These are phyloP conservation scores for Thryonomys swinderianus DNA, from an alignment of 2,113 vertebrate species.

Conservation along the genomic window DNA sequence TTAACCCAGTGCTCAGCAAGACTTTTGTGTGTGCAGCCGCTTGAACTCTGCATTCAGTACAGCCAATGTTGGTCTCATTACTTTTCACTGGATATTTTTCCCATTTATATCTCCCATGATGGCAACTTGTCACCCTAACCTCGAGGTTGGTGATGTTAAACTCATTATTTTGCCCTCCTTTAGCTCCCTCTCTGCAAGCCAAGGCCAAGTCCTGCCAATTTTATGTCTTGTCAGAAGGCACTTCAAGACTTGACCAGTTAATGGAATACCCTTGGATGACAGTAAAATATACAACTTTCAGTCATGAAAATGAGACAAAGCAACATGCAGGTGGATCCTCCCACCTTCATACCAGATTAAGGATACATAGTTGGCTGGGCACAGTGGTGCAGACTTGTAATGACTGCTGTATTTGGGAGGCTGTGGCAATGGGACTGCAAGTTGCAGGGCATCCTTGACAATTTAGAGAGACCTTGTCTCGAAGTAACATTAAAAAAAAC, in stretches of 20 bases:
- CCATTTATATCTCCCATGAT: fast-evolving
- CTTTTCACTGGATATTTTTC: not conserved
- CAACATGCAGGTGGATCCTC: not conserved
- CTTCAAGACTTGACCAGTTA: not conserved
- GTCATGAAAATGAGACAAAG: not conserved
- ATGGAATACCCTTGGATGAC: not conserved
- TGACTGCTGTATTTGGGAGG: not conserved
- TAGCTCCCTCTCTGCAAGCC: too few species aligned
- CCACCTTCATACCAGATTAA: fast-evolving
- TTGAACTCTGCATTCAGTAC: not conserved
- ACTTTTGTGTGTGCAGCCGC: not conserved
- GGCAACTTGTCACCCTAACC: too few species aligned
- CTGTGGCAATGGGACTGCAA: not conserved
- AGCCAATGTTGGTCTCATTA: not conserved
- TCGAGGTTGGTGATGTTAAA: not conserved
- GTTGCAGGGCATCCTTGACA: not conserved
- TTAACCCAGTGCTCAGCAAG: not conserved
- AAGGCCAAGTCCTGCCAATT: not conserved
- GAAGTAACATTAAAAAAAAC: not conserved
- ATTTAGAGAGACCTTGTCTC: not conserved
- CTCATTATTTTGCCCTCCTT: not conserved
- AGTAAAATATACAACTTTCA: not conserved
- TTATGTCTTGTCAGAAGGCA: not conserved
- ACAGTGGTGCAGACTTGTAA: not conserved
- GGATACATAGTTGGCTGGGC: not conserved